A percentile compares a stretch with the other conserved stretches of the same genome.
Conservation (phyloP, 2,888 invertebrate species). For the Xiphydria camelus region DNA sequence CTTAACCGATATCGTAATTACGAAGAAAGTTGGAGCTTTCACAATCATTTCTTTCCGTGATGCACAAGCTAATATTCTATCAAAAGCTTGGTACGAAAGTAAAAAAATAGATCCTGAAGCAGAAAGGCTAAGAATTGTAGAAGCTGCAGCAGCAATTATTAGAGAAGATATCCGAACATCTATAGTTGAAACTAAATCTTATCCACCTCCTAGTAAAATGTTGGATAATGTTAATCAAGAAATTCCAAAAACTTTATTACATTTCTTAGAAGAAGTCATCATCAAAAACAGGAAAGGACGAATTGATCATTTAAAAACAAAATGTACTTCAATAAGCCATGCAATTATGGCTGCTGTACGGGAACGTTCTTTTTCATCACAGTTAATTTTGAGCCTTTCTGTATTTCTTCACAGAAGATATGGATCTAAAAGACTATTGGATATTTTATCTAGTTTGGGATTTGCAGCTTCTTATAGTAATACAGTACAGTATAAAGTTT, state of each 20-base stretch:
- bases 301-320: conserved; percentile 39
- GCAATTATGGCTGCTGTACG: conserved; percentile 43
- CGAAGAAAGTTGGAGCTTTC: conserved; percentile 35
- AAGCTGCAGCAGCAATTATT: conserved; percentile 46
- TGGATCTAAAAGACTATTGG: conserved; percentile 42
- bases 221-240: conserved; percentile 29
- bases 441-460: conserved; percentile 44
- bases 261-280: conserved; percentile 44
- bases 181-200: conserved; percentile 43
- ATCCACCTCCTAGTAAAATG: conserved; percentile 47
- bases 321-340: conserved; percentile 44
- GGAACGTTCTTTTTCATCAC: conserved; percentile 24
- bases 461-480: conserved; percentile 44
- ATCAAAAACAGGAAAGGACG: conserved; percentile 36
- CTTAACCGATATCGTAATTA: conserved; percentile 31
- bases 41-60: conserved; percentile 47
- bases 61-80: conserved; percentile 42
- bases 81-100: conserved; percentile 47
- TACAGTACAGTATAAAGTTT: conserved; percentile 31
- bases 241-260: conserved; percentile 40
- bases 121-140: conserved; percentile 24
- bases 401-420: conserved; percentile 45
- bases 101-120: conserved; percentile 37
- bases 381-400: no score
- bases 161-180: conserved; percentile 48